Conservation (phyloP, 2,797 vertebrate genomes). For the Oceanodroma leucorhoa region DNA sequence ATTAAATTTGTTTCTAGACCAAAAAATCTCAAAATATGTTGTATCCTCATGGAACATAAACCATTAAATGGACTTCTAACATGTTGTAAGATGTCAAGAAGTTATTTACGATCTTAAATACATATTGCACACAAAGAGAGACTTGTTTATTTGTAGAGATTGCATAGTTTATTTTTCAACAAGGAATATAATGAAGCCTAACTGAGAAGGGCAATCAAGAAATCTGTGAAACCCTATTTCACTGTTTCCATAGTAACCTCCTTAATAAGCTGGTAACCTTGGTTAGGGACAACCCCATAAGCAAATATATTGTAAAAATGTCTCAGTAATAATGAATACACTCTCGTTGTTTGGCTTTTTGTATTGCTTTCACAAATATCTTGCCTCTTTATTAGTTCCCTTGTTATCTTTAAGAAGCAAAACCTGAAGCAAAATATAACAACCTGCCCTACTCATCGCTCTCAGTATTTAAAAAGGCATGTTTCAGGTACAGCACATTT, state of each 20-base stretch:
- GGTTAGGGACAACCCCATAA: slow-evolving; percentile 16
- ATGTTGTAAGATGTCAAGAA: neutral
- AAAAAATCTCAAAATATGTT: neutral
- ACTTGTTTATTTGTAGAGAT: neutral
- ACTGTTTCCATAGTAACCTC: slow-evolving; percentile 61
- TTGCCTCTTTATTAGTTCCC: neutral
- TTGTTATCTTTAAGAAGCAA: neutral
- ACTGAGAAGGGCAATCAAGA: slow-evolving; percentile 9
- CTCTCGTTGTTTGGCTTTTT: neutral
- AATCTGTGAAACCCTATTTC: slow-evolving; percentile 10
- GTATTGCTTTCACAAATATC: neutral
- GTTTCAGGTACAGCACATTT: neutral
- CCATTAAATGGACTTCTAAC: neutral
- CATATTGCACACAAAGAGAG: neutral
- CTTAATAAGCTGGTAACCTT: slow-evolving; percentile 2
- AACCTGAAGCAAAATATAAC: neutral
- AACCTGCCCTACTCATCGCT: neutral
- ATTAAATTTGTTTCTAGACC: neutral
- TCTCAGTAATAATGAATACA: neutral
- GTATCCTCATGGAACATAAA: neutral
- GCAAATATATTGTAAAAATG: slow-evolving; percentile 6
- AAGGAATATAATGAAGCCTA: neutral
- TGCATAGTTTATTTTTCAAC: slow-evolving; percentile 8
- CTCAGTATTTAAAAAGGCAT: neutral
- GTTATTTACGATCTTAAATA: slow-evolving; percentile 16